Evolutionary conservation across 2,888 invertebrate species (phyloP), one percentile per base, ranked within the genome.

Genomic region (Lasioglossum leucozonium): DNA sequence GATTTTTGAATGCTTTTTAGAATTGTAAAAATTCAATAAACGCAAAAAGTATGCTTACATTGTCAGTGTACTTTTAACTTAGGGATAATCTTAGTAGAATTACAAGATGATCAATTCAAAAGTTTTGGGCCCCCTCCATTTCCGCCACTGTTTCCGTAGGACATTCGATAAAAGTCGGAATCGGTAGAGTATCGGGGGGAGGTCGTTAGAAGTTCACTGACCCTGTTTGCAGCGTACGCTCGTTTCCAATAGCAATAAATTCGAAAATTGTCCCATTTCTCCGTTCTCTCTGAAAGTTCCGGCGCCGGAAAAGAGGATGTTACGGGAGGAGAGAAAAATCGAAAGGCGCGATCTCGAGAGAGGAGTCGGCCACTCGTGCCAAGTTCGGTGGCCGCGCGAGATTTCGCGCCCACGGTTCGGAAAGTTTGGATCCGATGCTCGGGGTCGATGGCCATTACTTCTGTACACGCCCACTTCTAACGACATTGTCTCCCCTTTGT

Each of bases 391-490:
- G 4, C 22, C 65, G 34, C 65, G 65, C 18, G 65, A 34, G 37
- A 67, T 10, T 37, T 67, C 34, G 65, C 65, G 34, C 65, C 65
- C 34, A 22, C 65, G 65, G 65, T 34, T 67, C 65, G 0, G 22
- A 34, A 67, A 34, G 22, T 67, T 67, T 34, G 65, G 65, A 67
- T 34, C 18, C 34, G 34, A 3, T 16, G 65, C 18, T 34, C 34
- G 3, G 22, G 34, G 65, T 67, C 30, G 30, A 62, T 30, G 30
- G 16, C 62, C 62, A 62, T 62, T 30, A 30, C 62, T 62, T 62
- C 62, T 62, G 62, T 62, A 30, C 62, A 62, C 62, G 62, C 62
- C 62, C 62, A 62, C 62, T 62, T 6, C 30, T 8, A 62, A 62
- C 62, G 62, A 62, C 30, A 62, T 62, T 5, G 30, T 62, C 62